Evolutionary conservation across 2,888 invertebrate genomes (phyloP).

Genomic region (Phortica magna): DNA sequence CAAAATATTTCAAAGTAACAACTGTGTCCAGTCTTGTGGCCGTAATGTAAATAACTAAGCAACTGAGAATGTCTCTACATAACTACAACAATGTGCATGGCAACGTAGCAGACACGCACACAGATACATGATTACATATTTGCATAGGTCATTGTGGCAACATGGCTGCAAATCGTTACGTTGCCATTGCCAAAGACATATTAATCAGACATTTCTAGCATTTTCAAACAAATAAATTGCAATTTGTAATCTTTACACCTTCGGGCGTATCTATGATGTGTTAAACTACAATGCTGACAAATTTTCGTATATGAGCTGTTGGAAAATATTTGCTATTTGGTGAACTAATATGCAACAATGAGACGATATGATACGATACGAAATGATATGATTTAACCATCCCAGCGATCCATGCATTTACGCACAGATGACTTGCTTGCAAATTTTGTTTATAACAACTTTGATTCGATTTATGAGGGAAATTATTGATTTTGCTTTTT

Average conservation of each 20-base stretch:
- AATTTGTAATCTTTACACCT: slow-evolving; percentile 71
- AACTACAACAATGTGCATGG: not conserved
- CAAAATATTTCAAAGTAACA: slow-evolving; percentile 72
- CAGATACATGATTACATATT: slow-evolving; percentile 21
- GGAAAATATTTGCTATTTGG: not conserved
- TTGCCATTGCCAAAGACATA: slow-evolving; percentile 11
- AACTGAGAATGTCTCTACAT: not conserved
- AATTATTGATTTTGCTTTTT: too few relatives aligned
- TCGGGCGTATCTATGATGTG: slow-evolving; percentile 48
- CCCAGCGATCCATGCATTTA: not conserved
- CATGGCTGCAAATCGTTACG: slow-evolving; percentile 1
- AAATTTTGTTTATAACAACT: not conserved
- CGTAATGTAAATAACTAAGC: slow-evolving; percentile 14
- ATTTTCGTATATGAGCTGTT: not conserved
- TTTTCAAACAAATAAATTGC: slow-evolving; percentile 64
- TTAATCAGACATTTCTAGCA: slow-evolving; percentile 31
- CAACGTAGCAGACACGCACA: not conserved
- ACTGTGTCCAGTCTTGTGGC: slow-evolving; percentile 57
- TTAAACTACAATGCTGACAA: not conserved
- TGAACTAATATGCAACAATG: not conserved
- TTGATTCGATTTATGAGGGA: not conserved
- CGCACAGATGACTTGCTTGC: not conserved
- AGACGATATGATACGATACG: too few relatives aligned
- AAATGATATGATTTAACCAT: not conserved
- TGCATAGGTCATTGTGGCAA: slow-evolving; percentile 11